These are phyloP conservation scores for Drosophila littoralis DNA, from an alignment of 1,140 invertebrate species.

Conservation along the genomic window DNA sequence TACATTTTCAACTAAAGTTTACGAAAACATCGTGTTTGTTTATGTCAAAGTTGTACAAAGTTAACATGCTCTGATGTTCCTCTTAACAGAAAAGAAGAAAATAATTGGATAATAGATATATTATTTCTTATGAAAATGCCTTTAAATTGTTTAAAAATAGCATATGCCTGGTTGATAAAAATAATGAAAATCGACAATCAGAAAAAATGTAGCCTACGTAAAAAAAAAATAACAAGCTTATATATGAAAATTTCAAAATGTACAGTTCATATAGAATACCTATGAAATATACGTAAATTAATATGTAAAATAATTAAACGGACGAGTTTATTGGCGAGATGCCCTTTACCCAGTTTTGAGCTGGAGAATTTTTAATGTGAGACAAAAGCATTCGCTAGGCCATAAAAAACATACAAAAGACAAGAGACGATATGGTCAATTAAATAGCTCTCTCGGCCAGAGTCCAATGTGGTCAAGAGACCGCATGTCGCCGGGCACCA, in stretches of 20 bases:
- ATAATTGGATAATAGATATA: neutral
- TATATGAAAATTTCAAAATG: slow-evolving; percentile 9
- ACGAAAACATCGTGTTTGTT: too few relatives aligned
- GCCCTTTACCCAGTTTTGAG: slow-evolving; percentile 72
- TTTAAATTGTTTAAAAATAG: too few relatives aligned
- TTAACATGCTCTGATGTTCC: too few relatives aligned
- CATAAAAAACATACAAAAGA: slow-evolving; percentile 1
- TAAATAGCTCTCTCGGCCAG: slow-evolving; percentile 44
- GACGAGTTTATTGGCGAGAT: slow-evolving; percentile 47
- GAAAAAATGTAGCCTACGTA: neutral
- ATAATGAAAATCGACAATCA: too few relatives aligned
- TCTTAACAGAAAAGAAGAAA: neutral
- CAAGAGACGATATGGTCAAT: slow-evolving; percentile 38
- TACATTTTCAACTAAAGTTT: too few relatives aligned
- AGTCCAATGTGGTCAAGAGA: slow-evolving; percentile 54
- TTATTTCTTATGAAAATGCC: neutral
- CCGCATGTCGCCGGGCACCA: slow-evolving; percentile 43
- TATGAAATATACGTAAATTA: slow-evolving; percentile 36
- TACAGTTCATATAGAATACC: slow-evolving; percentile 29
- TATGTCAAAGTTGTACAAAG: too few relatives aligned
- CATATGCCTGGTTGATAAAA: neutral
- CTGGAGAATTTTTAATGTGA: slow-evolving; percentile 42
- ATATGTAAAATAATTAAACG: slow-evolving; percentile 16
- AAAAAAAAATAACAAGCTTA: neutral
- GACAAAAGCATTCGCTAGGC: slow-evolving; percentile 9